A percentile compares a stretch with the other conserved stretches of the same genome.
Conservation (phyloP, 2,888 invertebrate species). For the Heliconius aoede region DNA sequence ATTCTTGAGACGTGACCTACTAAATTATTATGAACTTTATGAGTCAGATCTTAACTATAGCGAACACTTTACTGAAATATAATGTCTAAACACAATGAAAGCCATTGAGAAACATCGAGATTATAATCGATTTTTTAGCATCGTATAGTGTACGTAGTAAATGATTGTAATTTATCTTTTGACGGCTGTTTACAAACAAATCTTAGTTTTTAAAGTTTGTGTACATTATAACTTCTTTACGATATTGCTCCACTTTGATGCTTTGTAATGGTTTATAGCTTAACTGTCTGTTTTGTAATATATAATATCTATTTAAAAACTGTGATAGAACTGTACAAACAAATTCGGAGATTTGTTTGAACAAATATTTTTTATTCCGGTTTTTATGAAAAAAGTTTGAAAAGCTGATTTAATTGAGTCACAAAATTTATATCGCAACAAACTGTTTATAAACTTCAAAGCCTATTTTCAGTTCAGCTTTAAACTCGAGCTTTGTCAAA, state of each 20-base stretch:
- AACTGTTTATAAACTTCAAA: slow-evolving; percentile 55
- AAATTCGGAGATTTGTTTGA: slow-evolving; percentile 8
- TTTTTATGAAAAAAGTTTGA: background rate
- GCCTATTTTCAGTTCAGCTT: slow-evolving; percentile 63
- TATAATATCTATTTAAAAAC: background rate
- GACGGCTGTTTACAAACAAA: slow-evolving; percentile 39
- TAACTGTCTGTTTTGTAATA: slow-evolving; percentile 3
- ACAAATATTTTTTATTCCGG: background rate
- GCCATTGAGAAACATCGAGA: slow-evolving; percentile 10
- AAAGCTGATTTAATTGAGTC: slow-evolving; percentile 60
- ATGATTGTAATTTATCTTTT: slow-evolving; percentile 36
- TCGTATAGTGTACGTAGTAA: slow-evolving; percentile 40
- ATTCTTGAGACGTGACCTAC: slow-evolving; percentile 30
- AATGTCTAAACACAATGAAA: slow-evolving; percentile 17
- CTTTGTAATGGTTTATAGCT: slow-evolving; percentile 22
- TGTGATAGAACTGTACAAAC: background rate
- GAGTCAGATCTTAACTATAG: slow-evolving; percentile 8
- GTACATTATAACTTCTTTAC: slow-evolving; percentile 41
- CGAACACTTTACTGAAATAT: slow-evolving; percentile 9
- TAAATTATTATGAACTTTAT: slow-evolving; percentile 16
- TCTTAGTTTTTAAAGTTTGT: slow-evolving; percentile 37
- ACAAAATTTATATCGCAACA: slow-evolving; percentile 60
- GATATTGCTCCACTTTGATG: slow-evolving; percentile 35
- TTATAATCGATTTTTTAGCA: slow-evolving; percentile 9
- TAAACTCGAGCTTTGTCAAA: slow-evolving; percentile 53